phyloP scores from a whole-genome alignment of 2,113 vertebrate genomes.

The Amblyornis subalaris region DNA sequence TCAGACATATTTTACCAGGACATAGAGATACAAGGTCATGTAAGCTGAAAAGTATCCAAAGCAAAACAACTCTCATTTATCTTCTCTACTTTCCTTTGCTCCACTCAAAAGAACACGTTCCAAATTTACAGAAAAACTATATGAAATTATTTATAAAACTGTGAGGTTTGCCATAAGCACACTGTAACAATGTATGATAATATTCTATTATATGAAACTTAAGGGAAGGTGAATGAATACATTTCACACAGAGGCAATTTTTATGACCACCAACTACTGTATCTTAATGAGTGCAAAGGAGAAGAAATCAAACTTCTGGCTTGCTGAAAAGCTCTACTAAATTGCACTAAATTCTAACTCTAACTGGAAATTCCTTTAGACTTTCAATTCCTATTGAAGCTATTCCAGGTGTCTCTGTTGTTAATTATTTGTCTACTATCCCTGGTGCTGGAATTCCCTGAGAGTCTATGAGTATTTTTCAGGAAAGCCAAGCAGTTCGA shows the following conservation, averaged over 20 bases:
- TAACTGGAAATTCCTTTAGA: neutral
- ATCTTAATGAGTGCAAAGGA: neutral
- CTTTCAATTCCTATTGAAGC: neutral
- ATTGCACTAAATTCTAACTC: neutral
- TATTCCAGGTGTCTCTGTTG: neutral
- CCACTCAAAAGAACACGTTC: conserved; percentile 13
- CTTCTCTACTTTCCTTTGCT: neutral
- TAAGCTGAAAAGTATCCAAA: conserved; percentile 43
- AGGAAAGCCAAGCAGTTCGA: neutral
- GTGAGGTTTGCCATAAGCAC: neutral
- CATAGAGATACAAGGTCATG: conserved; percentile 18
- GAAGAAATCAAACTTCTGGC: neutral
- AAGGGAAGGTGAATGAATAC: neutral
- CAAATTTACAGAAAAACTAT: neutral
- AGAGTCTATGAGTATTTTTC: neutral
- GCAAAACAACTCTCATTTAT: conserved; percentile 2
- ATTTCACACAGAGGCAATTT: neutral
- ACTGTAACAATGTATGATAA: neutral
- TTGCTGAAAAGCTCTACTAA: neutral
- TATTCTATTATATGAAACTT: neutral
- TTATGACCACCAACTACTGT: neutral
- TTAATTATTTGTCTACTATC: neutral
- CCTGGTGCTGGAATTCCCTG: neutral
- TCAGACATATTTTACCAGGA: conserved; percentile 61
- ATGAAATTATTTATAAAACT: neutral